Conservation (phyloP, 2,888 invertebrate genomes). For the Nomada hirtipes region DNA sequence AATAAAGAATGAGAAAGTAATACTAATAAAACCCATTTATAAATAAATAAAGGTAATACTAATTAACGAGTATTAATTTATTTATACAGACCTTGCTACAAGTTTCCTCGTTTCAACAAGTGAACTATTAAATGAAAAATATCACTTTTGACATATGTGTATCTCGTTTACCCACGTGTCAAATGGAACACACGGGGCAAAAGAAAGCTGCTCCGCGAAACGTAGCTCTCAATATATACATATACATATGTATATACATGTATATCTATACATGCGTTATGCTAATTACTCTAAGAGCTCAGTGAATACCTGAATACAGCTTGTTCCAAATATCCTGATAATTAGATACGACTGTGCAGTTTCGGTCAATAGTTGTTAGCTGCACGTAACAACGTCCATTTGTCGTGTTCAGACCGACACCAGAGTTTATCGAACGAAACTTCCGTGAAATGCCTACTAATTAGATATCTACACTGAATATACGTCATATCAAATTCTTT, state of each 20-base stretch:
- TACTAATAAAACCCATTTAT: no score
- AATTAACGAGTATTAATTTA: no score
- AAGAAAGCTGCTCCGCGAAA: conserved; percentile 13
- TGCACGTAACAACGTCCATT: conserved; percentile 43
- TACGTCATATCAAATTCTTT: conserved; percentile 1
- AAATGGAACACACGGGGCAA: background rate
- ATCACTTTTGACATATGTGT: no score
- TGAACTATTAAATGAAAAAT: no score
- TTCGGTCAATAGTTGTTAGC: conserved; percentile 48
- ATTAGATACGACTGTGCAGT: conserved; percentile 42
- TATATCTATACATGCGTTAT: conserved; percentile 9
- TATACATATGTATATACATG: background rate
- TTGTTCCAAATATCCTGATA: conserved; percentile 38
- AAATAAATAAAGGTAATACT: no score
- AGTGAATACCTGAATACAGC: conserved; percentile 5
- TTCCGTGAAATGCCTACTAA: conserved; percentile 33
- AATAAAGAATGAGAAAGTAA: no score
- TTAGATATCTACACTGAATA: conserved; percentile 15
- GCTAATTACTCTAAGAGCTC: conserved; percentile 50
- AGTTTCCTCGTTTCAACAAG: no score
- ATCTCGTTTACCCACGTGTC: background rate
- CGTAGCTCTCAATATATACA: background rate
- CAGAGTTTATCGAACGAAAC: conserved; percentile 43
- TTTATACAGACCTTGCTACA: no score
- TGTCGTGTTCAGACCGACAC: conserved; percentile 11